Conservation (phyloP, 2,797 vertebrate genomes). For the Artibeus lituratus region DNA sequence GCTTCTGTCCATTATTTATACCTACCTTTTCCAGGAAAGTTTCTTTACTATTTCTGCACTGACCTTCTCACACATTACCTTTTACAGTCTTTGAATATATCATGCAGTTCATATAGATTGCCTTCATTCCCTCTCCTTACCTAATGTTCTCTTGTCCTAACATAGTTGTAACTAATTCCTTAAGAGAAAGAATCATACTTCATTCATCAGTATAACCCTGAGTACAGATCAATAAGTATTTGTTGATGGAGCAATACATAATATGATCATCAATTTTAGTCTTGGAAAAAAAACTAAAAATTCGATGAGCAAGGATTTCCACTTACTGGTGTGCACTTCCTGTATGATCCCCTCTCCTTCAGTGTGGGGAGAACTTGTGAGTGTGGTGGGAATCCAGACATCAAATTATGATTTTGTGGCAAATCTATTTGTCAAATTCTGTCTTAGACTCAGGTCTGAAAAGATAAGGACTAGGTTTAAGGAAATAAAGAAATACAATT, state of each 20-base stretch:
- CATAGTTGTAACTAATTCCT: background rate
- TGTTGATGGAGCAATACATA: background rate
- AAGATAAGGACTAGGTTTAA: background rate
- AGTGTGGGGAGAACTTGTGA: background rate
- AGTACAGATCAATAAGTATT: background rate
- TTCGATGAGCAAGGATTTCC: background rate
- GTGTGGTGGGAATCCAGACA: background rate
- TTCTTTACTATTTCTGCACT: background rate
- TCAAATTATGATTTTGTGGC: background rate
- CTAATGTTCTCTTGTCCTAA: slow-evolving; percentile 18
- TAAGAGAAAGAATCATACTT: background rate
- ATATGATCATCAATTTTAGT: background rate
- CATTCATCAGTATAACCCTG: background rate
- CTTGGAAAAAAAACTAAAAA: background rate
- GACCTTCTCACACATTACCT: background rate
- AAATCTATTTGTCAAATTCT: background rate
- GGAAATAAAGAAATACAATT: background rate
- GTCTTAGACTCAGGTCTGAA: background rate
- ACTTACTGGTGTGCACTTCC: background rate
- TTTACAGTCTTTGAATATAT: background rate
- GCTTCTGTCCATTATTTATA: background rate
- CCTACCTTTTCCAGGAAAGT: background rate
- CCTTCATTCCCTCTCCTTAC: background rate
- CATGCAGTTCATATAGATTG: background rate
- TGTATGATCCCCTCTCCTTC: background rate